Base-by-base conservation (phyloP, 2,113 vertebrate species). In the Arenaria interpres region DNA sequence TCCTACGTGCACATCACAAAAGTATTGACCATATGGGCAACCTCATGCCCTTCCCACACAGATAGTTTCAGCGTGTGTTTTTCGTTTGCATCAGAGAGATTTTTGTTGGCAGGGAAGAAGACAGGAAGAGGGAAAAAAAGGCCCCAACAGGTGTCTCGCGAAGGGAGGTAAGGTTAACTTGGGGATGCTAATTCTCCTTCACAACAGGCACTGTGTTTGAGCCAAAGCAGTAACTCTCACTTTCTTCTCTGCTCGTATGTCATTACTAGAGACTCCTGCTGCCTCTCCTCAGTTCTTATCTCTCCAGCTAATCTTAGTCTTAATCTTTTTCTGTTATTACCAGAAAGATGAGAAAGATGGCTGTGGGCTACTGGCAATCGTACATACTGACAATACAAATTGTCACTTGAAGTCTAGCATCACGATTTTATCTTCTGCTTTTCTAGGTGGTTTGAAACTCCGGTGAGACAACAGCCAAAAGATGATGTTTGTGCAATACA, bases 111-210 rank as follows among this genome's bases (percentile, higher is more conserved):
- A 93, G 50, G 56, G 43, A 88, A 74, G 72, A 82, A 39, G 15
- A 81, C 7, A 62, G 62, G 43, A 85, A 90, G 54, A 72, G 35
- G 24, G 27, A 4, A 12, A 63, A 74, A 85, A 89, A 83, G 74
- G 50, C 62, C 79, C 74, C 67, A 91, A 95, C 86, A 92, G 84
- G 89, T 94, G 80, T 57, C 71, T 95, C 86, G 0, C 94, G 62
- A 92, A 96, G 67, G 94, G 92, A 93, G 92, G 92, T 28, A 74
- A 69, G 89, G 86, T 94, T 95, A 96, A 82, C 84, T 67, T 43
- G 25, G n/a, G 81, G 81, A 97, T 96, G 87, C 25, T 94, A 94
- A 97, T 96, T 95, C 89, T 93, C 50, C 50, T 82, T 94, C 96
- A 85, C 97, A 89, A 89, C 91, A 96, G 94, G 96, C 74, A 67